Conservation (phyloP, 35 echinoderm and acorn worm species). For the Diadema setosum region DNA sequence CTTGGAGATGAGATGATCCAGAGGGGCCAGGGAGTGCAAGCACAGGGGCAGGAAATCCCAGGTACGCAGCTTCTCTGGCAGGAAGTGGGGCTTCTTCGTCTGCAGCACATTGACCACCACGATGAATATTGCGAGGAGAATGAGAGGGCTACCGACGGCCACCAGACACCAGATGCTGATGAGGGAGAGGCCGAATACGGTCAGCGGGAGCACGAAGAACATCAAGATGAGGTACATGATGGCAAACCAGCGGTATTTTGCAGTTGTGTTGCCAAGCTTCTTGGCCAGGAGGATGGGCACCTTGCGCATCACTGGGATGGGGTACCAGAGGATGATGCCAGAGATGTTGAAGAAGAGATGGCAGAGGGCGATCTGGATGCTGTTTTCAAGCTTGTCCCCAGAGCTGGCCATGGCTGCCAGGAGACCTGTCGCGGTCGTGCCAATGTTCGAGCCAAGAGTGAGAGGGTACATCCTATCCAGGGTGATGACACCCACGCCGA, state of each 20-base stretch:
- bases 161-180: constrained; percentile 43
- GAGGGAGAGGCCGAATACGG: constrained; percentile 79
- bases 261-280: constrained; percentile 86
- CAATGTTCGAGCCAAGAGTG: constrained; percentile 90
- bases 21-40: constrained; percentile 68
- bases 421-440: constrained; percentile 80
- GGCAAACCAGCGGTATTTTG: constrained; percentile 94
- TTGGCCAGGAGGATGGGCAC: constrained; percentile 77
- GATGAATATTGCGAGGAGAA: constrained; percentile 43
- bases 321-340: constrained; percentile 94
- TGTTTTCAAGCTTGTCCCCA: constrained; percentile 61
- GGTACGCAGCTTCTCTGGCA: constrained; percentile 42
- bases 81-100: constrained; percentile 29
- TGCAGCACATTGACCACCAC: constrained; percentile 76
- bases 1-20: constrained; percentile 41
- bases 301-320: constrained; percentile 69
- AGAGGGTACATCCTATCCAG: constrained; percentile 87
- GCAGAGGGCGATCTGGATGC: constrained; percentile 88
- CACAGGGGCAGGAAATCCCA: constrained; percentile 82
- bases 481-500: constrained; percentile 89
- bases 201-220: constrained; percentile 71
- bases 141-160: constrained; percentile 31
- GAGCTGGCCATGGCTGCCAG: constrained; percentile 79
- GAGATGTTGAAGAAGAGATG: constrained; percentile 92
- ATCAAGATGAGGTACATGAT: constrained; percentile 83